A percentile compares a stretch with the other conserved stretches of the same genome.
phyloP scores from a whole-genome alignment of 2,113 vertebrate species.

The Peromyscus leucopus region DNA sequence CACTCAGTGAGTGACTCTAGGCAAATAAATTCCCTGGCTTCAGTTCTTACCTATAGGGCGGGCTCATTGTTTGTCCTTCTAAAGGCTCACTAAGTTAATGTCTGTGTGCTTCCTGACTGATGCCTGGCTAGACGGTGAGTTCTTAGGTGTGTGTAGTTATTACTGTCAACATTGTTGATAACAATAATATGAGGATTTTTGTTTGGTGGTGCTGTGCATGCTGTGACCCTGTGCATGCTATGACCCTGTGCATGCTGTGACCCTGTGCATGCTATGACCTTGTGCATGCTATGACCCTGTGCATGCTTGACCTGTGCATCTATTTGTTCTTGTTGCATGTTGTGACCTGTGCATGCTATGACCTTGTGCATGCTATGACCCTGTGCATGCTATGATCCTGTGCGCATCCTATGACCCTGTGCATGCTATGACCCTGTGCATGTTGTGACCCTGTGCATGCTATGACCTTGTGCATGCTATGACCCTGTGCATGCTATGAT shows the following conservation, averaged over 20 bases:
- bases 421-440: not conserved
- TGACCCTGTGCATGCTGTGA: no score
- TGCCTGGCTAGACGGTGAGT: not conserved
- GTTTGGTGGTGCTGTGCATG: not conserved
- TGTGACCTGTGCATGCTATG: no score
- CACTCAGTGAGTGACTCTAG: not conserved
- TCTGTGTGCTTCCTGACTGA: not conserved
- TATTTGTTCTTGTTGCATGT: no score
- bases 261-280: no score
- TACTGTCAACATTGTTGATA: not conserved
- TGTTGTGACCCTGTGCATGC: not conserved
- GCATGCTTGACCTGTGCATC: no score
- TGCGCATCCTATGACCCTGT: not conserved
- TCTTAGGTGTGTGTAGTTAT: not conserved
- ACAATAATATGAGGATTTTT: not conserved
- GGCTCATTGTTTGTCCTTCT: not conserved
- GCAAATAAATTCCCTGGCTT: not conserved
- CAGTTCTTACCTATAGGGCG: not conserved
- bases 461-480: not conserved
- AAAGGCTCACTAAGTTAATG: slow-evolving; percentile 23
- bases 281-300: no score
- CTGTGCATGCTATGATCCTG: no score
- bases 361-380: no score
- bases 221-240: no score
- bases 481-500: no score